Base-by-base conservation (phyloP, 1,140 invertebrate species). In the Drosophila nikananu region DNA sequence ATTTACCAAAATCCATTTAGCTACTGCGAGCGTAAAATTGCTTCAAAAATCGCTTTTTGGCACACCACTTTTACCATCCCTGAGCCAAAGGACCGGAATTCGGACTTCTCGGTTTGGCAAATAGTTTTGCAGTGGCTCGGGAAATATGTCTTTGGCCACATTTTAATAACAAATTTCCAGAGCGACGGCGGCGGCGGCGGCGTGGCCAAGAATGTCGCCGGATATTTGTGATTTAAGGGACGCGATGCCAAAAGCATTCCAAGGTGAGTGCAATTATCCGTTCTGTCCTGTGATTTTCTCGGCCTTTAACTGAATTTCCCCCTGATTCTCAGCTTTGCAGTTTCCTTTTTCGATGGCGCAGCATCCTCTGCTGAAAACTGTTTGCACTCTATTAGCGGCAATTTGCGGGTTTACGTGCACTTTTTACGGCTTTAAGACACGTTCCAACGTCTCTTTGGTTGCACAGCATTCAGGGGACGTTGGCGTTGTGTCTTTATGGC, bases 361-460 rank as follows among this genome's bases (percentile, higher is more conserved):
- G 52, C 42, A 46, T 52, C 55, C 59, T 57, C 59, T 57, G 73
- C 65, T 83, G 59, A 48, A 71, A 74, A 67, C 84, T 87, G 84
- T 87, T 87, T 84, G 86, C 84, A 89, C 84, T 89, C 84, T 89
- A 89, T 87, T 87, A 89, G 77, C 64, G 78, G 81, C 77, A 89
- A 87, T 87, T 89, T 87, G 70, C 74, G 80, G 68, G 70, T 70
- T 81, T 70, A 79, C 78, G 74, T 89, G 84, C 73, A 72, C 64
- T 78, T 77, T 80, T 62, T 44, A 73, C 77, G 79, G 76, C 70
- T 81, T 65, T 67, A 71, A 72, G 65, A 57, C 77, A 80, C 68
- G 79, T 79, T 84, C 55, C 81, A 62, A 64, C 77, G 71, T 84
- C 77, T 76, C 68, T 74, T 46, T 42, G 64, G 35, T n/a, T 61